Conservation (phyloP, 2,797 vertebrate genomes). For the Fistularia commersonii region DNA sequence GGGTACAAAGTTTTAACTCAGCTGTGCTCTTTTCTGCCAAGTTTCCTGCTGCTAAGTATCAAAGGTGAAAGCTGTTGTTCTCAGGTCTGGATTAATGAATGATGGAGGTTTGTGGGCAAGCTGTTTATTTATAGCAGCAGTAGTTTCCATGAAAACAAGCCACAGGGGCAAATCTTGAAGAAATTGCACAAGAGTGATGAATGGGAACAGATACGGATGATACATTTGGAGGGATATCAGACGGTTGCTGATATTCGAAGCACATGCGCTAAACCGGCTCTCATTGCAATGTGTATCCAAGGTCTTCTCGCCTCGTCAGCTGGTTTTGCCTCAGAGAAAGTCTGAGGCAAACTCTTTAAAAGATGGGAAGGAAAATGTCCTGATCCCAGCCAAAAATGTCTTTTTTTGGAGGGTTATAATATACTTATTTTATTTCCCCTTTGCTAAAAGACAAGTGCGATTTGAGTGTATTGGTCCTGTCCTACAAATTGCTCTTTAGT, state of each 20-base stretch:
- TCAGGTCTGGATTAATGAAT: constrained; percentile 34
- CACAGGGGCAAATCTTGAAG: background rate
- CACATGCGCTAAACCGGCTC: background rate
- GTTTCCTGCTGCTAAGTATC: constrained; percentile 38
- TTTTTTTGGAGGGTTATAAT: no score
- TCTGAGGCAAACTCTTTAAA: no score
- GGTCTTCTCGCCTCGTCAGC: no score
- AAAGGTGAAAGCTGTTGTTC: constrained; percentile 44
- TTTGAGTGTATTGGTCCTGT: no score
- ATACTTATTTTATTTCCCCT: no score
- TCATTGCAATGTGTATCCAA: constrained; percentile 8
- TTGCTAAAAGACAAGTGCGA: no score
- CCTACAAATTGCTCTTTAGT: no score
- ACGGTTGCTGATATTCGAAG: background rate
- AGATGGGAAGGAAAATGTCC: no score
- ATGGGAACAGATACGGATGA: no score
- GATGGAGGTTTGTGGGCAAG: constrained; percentile 13
- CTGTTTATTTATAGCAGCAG: constrained; percentile 1
- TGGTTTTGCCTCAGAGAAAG: no score
- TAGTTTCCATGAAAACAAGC: constrained; percentile 25
- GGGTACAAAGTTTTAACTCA: constrained; percentile 33
- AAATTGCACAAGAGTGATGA: background rate
- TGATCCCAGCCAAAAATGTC: no score
- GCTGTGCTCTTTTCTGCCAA: constrained; percentile 33
- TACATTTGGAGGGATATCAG: constrained; percentile 1